These are phyloP conservation scores for Catocala nupta DNA, from an alignment of 2,888 invertebrate genomes.

Conservation along the genomic window DNA sequence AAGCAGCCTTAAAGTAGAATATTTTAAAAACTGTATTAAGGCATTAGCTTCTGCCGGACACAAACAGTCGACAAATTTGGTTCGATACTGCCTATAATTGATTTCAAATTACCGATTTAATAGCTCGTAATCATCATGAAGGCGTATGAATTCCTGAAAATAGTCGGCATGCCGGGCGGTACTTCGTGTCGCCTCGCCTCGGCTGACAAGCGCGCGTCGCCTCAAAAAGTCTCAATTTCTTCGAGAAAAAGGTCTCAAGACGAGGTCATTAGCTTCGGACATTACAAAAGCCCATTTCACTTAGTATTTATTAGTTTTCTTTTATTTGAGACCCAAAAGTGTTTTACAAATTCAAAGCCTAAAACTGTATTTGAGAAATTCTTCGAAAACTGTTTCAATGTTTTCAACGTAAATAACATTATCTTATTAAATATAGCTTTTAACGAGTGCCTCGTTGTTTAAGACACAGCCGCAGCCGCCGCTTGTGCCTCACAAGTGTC, in stretches of 20 bases:
- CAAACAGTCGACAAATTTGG: not conserved
- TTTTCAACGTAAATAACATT: not conserved
- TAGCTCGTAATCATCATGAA: too few relatives aligned
- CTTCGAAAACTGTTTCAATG: not conserved
- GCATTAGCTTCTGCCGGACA: not conserved
- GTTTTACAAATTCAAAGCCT: slow-evolving; percentile 1
- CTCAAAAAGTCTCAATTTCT: slow-evolving; percentile 4
- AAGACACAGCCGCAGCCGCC: too few relatives aligned
- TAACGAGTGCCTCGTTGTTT: too few relatives aligned
- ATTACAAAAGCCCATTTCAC: slow-evolving; percentile 3
- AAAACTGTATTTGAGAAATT: slow-evolving; percentile 1
- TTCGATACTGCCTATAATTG: too few relatives aligned
- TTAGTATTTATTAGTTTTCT: slow-evolving; percentile 13
- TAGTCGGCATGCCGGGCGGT: too few relatives aligned
- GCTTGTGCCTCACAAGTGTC: too few relatives aligned
- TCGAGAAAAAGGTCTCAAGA: slow-evolving; percentile 5
- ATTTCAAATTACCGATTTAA: too few relatives aligned
- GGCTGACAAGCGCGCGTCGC: too few relatives aligned
- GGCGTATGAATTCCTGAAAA: too few relatives aligned
- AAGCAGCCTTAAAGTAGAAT: too few relatives aligned
- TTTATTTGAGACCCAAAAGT: slow-evolving; percentile 8
- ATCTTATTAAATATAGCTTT: too few relatives aligned
- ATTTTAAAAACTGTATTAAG: not conserved
- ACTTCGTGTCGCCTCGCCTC: too few relatives aligned
- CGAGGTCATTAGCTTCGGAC: slow-evolving; percentile 8